Base-by-base conservation (phyloP, 2,113 vertebrate genomes). In the Rhipidura dahli region DNA sequence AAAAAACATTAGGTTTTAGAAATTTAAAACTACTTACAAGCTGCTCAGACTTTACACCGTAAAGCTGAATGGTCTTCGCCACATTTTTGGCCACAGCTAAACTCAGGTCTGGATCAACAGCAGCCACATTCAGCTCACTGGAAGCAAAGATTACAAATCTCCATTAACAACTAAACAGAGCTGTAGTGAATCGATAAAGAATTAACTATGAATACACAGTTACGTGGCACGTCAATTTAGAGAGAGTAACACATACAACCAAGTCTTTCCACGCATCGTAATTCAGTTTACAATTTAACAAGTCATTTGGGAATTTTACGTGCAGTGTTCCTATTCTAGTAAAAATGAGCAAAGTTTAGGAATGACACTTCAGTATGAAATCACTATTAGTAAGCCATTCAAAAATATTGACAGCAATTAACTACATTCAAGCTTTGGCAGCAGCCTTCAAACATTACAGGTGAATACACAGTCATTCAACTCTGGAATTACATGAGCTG, bases 41-140 rank as follows among this genome's bases (percentile, higher is more conserved):
- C 87, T 99, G 99, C 85, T 99, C 99, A 17, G 99, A 99, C 97
- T 99, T 99, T 57, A 99, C 99, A 73, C 98, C 98, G 17, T 99
- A 99, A 76, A 99, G 98, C 60, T 99, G 99, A 91, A 99, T 97
- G 21, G 99, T 99, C 98, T 99, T 99, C 59, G 98, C 98, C 40
- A 99, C 98, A 2, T 99, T 99, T 98, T 98, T 99, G 75, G 99
- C 98, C 60, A 99, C 99, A 47, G 99, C 99, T 87, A 98, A 96
- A 54, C 98, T 98, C 37, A 99, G 98, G 87, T 98, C 97, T 75
- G 98, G 96, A 97, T 99, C 99, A 77, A 99, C 99, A 42, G 98
- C 97, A n/a, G 99, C 99, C 68, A 99, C 98, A 26, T 99, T 99
- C 82, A 99, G 97, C 97, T 99, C 99, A 96, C 99, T 99, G 95